phyloP scores from a whole-genome alignment of 2,797 vertebrate species.

The Ispidina picta region DNA sequence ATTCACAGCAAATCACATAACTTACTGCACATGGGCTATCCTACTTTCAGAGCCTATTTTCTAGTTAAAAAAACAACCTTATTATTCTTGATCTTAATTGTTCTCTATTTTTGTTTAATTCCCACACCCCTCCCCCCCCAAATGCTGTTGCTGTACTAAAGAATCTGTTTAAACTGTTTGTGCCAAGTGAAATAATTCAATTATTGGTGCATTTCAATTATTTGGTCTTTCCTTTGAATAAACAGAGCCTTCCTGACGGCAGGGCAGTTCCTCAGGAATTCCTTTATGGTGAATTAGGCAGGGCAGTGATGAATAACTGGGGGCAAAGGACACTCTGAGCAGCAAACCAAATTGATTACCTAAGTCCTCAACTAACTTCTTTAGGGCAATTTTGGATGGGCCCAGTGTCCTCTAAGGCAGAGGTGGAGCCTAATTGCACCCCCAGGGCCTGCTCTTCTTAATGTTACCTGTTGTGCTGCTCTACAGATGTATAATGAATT shows the following conservation, averaged over 20 bases:
- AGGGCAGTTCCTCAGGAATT: constrained; percentile 79
- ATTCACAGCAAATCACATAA: neutral
- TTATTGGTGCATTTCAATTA: constrained; percentile 16
- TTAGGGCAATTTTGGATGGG: constrained; percentile 10
- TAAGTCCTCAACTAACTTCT: neutral
- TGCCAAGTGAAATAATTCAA: constrained; percentile 27
- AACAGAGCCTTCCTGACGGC: constrained; percentile 59
- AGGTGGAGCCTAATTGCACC: neutral
- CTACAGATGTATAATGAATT: neutral
- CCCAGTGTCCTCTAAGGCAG: neutral
- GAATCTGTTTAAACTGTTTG: neutral
- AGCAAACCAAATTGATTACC: constrained; percentile 37
- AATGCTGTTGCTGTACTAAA: neutral
- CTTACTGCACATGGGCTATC: neutral
- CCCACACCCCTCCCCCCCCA: too few relatives aligned
- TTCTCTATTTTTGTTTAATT: neutral
- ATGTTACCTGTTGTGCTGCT: neutral
- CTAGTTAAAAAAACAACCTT: neutral
- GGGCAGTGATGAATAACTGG: constrained; percentile 71
- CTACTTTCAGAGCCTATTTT: neutral
- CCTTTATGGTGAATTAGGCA: constrained; percentile 73
- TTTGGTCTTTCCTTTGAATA: constrained; percentile 24
- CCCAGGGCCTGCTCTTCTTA: neutral
- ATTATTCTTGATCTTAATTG: neutral
- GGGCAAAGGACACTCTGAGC: constrained; percentile 35